Conservation (phyloP, 2,113 vertebrate genomes). For the Xenopus borealis region DNA sequence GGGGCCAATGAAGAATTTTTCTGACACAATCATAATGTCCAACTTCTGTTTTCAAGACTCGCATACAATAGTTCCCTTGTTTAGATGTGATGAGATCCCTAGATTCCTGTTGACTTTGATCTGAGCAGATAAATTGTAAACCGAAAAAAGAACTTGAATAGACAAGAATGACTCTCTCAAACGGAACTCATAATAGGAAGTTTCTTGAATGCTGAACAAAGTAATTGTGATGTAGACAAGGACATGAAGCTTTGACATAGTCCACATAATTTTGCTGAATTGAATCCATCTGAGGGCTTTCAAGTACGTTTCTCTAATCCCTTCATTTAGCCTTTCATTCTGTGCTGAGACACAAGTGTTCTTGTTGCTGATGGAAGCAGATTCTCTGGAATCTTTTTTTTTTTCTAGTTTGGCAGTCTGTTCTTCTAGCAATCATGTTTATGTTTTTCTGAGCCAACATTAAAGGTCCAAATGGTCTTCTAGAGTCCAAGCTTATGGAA, state of each 20-base stretch:
- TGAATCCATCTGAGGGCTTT: conserved; percentile 51
- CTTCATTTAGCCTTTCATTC: conserved; percentile 51
- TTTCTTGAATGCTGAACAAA: conserved; percentile 54
- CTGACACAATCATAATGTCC: neutral
- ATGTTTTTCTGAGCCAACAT: neutral
- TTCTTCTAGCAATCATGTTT: conserved; percentile 1
- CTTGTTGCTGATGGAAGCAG: conserved; percentile 30
- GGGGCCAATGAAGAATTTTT: conserved; percentile 13
- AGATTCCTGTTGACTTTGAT: conserved; percentile 10
- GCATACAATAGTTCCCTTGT: neutral
- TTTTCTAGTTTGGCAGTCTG: neutral
- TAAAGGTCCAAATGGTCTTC: neutral
- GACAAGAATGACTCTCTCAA: conserved; percentile 20
- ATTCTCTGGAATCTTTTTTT: neutral
- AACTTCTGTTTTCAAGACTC: neutral
- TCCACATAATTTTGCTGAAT: conserved; percentile 47
- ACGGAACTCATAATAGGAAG: conserved; percentile 9
- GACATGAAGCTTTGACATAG: conserved; percentile 45
- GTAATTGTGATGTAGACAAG: conserved; percentile 51
- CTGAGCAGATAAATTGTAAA: conserved; percentile 30
- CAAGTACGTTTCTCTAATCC: conserved; percentile 51
- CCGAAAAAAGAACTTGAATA: conserved; percentile 13
- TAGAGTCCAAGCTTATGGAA: neutral
- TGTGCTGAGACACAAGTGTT: conserved; percentile 20
- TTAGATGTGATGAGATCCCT: conserved; percentile 23